Evolutionary conservation across 2,113 vertebrate genomes (phyloP), one percentile per base, ranked within the genome.

Genomic region (Malurus cyaneus): DNA sequence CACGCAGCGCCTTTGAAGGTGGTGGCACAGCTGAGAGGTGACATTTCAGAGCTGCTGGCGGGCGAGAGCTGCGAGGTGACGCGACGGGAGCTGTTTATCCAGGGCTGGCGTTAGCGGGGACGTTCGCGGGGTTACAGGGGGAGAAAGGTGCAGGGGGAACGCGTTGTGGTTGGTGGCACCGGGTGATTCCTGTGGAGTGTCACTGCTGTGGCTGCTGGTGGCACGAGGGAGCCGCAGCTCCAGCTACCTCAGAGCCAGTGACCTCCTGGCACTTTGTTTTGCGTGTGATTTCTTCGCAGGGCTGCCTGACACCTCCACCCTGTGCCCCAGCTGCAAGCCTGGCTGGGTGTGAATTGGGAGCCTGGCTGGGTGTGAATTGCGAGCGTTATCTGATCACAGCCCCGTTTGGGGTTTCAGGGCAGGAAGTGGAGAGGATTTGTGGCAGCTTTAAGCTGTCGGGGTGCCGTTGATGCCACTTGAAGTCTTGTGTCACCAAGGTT

Each of bases 81-180:
- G 12, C 42, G 94, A 83, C 91, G 61, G 80, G 93, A 90, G 82
- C 88, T 72, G 93, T 80, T 86, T 54, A 78, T 57, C 81, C 31
- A n/a, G 47, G 77, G 53, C 74, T 14, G 28, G 76, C 59, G n/a
- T 72, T 61, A 53, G 21, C 29, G 34, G 72, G 61, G 60, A 59
- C 1, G 1, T 86, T 71, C 53, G 49, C 66, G 2, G 9, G 23
- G 18, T 41, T 88, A 46, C 76, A 5, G 5, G 46, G 28, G 54
- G 46, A 76, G 85, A 84, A 84, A 76, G 67, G 74, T 46, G 66
- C n/a, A 83, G 42, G 42, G 61, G 34, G 46, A 76, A 32, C 0
- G 9, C 9, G 44, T 69, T 60, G 80, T 53, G 67, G 72, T 67
- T 34, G 66, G 29, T 67, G 74, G 32, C 47, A 57, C 66, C 70